A percentile compares a stretch with the other conserved stretches of the same genome.
Evolutionary conservation across 2,797 vertebrate genomes (phyloP).

Genomic region (Argya squamiceps): DNA sequence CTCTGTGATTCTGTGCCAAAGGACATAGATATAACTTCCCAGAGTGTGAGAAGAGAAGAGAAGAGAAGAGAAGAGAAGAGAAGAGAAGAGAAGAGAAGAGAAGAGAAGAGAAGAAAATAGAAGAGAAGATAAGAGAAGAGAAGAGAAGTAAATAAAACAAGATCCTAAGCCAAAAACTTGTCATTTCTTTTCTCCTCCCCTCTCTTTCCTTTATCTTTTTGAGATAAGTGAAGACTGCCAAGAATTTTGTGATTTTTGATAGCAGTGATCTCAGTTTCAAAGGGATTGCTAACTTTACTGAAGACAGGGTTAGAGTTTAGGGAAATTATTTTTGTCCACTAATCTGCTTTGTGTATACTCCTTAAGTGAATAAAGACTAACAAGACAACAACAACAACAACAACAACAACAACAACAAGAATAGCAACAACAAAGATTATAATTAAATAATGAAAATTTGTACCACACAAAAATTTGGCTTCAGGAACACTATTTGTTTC

Average conservation of each 20-base stretch:
- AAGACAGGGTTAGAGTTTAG: neutral
- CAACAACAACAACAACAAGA: no score
- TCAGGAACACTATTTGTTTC: neutral
- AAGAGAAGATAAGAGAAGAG: neutral
- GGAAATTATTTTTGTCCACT: neutral
- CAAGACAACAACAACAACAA: neutral
- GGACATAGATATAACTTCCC: accelerated
- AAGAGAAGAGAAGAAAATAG: neutral
- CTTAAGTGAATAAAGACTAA: neutral
- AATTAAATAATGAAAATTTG: neutral
- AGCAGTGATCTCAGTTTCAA: neutral
- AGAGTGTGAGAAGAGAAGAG: no score
- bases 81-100: no score
- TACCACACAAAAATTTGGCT: neutral
- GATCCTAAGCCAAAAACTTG: neutral
- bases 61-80: no score
- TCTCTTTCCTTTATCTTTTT: neutral
- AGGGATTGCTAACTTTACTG: neutral
- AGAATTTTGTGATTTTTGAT: neutral
- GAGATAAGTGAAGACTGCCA: neutral
- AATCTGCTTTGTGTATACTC: neutral
- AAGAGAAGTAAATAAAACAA: neutral
- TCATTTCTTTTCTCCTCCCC: neutral
- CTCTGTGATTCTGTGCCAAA: neutral
- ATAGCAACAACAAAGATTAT: accelerated